Base-by-base conservation (phyloP, 2,113 vertebrate species). In the Cepphus grylle region DNA sequence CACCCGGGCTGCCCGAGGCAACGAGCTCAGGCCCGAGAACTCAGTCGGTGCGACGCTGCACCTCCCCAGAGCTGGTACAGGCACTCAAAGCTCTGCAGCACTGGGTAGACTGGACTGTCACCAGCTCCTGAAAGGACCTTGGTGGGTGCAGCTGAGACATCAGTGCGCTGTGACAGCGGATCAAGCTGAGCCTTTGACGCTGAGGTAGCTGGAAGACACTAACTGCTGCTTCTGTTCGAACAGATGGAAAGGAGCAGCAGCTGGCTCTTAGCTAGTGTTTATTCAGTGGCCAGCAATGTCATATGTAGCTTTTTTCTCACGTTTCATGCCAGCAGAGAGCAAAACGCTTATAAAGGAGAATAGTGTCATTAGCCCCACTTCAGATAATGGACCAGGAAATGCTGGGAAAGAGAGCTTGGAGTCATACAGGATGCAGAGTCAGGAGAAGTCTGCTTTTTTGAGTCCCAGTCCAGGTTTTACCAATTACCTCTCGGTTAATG, bases 171-270 rank as follows among this genome's bases (percentile, higher is more conserved):
- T 15, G 72, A 43, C 8, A 79, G 38, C 4, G 7, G 53, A 65
- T 10, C 8, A 27, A 65, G 52, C 61, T 65, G 85, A 14, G 40
- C 32, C 36, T 58, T 30, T 4, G 2, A 10, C 9, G 38, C 15
- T 12, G 45, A 80, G 56, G 66, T 19, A 61, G 10, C 6, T 56
- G 71, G 58, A 85, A 65, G 45, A 79, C 9, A 0, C 73, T 17
- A 65, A 21, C 40, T 94, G 83, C 61, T 88, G 86, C 76, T 83
- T 77, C 63, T 86, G 73, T 6, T 81, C 78, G 26, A 49, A 65
- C 58, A 91, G 93, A 89, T 76, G 71, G 38, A 30, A 72, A 87
- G 81, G 42, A 93, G 86, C 74, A 89, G 84, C 84, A 94, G 66
- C 78, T 93, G 92, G 67, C 84, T 87, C 78, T 61, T 63, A 77